These are phyloP conservation scores for Nomada ferruginata DNA, from an alignment of 2,888 invertebrate species.

Conservation along the genomic window DNA sequence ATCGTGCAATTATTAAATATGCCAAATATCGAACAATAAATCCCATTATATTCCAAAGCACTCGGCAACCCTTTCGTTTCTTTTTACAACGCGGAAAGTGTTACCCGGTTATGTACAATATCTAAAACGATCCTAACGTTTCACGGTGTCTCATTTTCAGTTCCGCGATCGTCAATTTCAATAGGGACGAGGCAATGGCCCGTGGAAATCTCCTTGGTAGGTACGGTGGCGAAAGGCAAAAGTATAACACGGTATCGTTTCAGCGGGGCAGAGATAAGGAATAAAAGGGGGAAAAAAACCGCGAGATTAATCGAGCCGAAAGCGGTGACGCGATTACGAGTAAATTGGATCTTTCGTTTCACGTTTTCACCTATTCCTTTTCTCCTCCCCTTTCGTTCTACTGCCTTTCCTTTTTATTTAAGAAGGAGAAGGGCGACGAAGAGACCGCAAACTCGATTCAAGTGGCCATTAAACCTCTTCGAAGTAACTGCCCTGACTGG, in stretches of 20 bases:
- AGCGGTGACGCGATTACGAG: constrained; percentile 74
- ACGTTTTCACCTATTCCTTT: constrained; percentile 30
- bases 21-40: too few species aligned
- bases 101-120: background rate
- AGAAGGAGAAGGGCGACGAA: constrained; percentile 50
- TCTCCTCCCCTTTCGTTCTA: background rate
- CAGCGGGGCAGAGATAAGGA: constrained; percentile 42
- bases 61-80: too few species aligned
- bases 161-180: constrained; percentile 30
- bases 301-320: constrained; percentile 70
- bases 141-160: background rate
- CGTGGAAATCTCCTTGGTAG: constrained; percentile 40
- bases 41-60: too few species aligned
- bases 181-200: constrained; percentile 16
- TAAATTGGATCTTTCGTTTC: constrained; percentile 73
- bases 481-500: constrained; percentile 64
- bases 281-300: constrained; percentile 39
- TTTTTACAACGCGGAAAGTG: background rate
- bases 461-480: constrained; percentile 72
- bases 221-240: constrained; percentile 34
- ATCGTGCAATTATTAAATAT: too few species aligned
- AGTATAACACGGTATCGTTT: constrained; percentile 54
- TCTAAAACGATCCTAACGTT: background rate
- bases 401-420: background rate
- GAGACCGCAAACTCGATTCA: constrained; percentile 71